Evolutionary conservation across 1,140 invertebrate species (phyloP), one percentile per base, ranked within the genome.

Genomic region (Polypedilum pembai): DNA sequence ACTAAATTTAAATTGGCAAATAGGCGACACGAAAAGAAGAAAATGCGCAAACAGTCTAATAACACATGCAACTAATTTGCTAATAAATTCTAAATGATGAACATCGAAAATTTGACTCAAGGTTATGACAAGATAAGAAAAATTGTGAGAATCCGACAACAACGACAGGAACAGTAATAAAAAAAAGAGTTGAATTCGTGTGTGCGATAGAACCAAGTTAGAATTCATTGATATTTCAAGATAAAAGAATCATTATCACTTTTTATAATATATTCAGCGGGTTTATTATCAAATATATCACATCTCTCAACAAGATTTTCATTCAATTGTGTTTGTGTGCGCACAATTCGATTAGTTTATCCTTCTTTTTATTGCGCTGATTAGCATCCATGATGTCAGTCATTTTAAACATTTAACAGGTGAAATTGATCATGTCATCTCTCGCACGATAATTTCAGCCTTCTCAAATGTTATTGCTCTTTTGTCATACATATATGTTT

Each of bases 241-340:
- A 33, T 33, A 56, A 15, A 15, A 56, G 8, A 56, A 56, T 56
- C 45, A 56, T 56, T 56, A 56, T 56, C 45, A 15, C 45, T 56
- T 8, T 15, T 45, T 12, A 56, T n/a, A 56, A 56, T 33, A 3
- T 15, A 56, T 56, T 56, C 45, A 56, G n/a, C 45, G n/a, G n/a
- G 45, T 56, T 56, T 56, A 56, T 56, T 56, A 56, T 56, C 45
- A n/a, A 33, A 56, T 56, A 56, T 56, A 56, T 56, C 45, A 56
- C 45, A 56, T 56, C 45, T n/a, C n/a, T 56, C 45, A 56, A 56
- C 45, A 56, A 56, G 45, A 56, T 56, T 56, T 56, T 56, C 15
- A n/a, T 56, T 4, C 3, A 15, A 15, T 8, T 45, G 1, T 56
- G 12, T 56, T 8, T 56, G 12, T 56, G 45, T 4, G 45, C n/a